Base-by-base conservation (phyloP, 1,140 invertebrate genomes). In the Charaxes varanes region DNA sequence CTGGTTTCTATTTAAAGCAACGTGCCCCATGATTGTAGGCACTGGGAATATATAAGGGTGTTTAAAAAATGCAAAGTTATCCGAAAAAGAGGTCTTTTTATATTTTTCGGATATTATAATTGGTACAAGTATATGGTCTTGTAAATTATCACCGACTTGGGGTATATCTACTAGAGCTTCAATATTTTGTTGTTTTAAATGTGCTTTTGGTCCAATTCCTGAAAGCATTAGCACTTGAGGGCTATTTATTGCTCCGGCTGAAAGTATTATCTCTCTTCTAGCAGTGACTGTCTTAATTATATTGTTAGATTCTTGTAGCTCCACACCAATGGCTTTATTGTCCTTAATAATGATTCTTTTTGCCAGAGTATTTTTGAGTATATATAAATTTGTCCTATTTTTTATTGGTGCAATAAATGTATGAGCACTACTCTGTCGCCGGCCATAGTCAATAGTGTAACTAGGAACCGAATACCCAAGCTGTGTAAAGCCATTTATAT, bases 391-490 rank as follows among this genome's bases (percentile, higher is more conserved):
- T 37, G 79, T 81, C 3, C 94, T 78, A 18, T 89, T 68, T 19
- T 91, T 79, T 1, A 92, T 88, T 0, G 94, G 93, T 30, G 89
- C 79, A 1, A 97, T 69, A 58, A 95, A 97, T 0, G 92, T 93
- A 68, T 93, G 92, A 0, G 93, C 90, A 0, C 94, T 93, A 37
- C 92, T 95, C 63, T 96, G 97, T 15, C 96, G 84, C 0, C 87
- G 88, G 0, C 92, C 91, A 18, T 91, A 77, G 24, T 92, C 73
- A 4, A 96, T 92, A 0, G 94, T 97, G 6, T 90, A 96, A 84
- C 94, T 91, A 3, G 92, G 89, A 10, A 92, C 87, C 87, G 93
- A 92, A 50, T 94, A 95, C 2, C 94, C 93, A 1, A 90, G 88
- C 67, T 93, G 92, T 5, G 88, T 65, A 41, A 90, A 88, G 8